These are phyloP conservation scores for Petrophora chlorosata DNA, from an alignment of 2,888 invertebrate species.

Conservation along the genomic window DNA sequence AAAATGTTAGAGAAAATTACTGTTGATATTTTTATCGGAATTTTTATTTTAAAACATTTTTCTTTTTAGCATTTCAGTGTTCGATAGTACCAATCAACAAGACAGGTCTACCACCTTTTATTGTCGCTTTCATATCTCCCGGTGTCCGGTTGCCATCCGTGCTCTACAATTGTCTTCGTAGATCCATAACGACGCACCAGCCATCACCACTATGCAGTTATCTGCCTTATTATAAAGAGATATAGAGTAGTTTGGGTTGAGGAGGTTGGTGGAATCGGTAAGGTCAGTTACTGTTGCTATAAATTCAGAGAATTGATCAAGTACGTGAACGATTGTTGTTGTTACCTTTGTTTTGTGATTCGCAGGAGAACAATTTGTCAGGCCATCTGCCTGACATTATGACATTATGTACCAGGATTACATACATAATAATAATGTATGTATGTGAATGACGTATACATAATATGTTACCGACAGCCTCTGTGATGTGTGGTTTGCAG, in stretches of 20 bases:
- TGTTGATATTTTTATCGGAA: neutral
- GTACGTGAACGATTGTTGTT: slow-evolving; percentile 29
- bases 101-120: slow-evolving; percentile 81
- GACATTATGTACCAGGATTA: too few species aligned
- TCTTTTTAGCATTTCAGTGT: slow-evolving; percentile 36
- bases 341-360: slow-evolving; percentile 39
- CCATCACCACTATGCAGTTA: slow-evolving; percentile 3
- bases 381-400: neutral
- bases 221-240: neutral
- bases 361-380: slow-evolving; percentile 16
- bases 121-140: slow-evolving; percentile 77
- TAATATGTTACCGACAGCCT: too few species aligned
- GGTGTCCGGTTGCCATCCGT: slow-evolving; percentile 81
- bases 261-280: slow-evolving; percentile 17
- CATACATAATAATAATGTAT: neutral
- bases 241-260: slow-evolving; percentile 24
- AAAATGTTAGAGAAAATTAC: too few species aligned
- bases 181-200: slow-evolving; percentile 39
- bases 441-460: too few species aligned
- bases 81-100: slow-evolving; percentile 70
- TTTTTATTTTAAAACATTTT: neutral
- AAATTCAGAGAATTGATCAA: slow-evolving; percentile 42
- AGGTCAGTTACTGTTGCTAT: slow-evolving; percentile 49
- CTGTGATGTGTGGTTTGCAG: too few species aligned
- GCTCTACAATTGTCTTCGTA: slow-evolving; percentile 60